A percentile compares a stretch with the other conserved stretches of the same genome.
Conservation (phyloP, 2,113 vertebrate species). For the Peucedramus taeniatus region DNA sequence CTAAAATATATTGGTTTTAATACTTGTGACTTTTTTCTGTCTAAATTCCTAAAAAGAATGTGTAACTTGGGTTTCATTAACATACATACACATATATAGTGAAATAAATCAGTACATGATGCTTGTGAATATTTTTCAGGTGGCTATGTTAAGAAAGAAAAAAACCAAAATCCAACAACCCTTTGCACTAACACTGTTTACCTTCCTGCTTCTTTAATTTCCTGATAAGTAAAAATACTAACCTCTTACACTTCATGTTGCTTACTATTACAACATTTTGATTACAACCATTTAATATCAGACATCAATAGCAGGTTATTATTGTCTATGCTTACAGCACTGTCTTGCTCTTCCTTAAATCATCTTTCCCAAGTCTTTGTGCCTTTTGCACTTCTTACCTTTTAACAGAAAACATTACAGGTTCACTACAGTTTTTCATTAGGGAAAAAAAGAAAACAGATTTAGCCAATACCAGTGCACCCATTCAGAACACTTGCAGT, state of each 20-base stretch:
- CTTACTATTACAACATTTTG: slow-evolving; percentile 51
- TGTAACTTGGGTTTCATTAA: slow-evolving; percentile 47
- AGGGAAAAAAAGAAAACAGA: neutral
- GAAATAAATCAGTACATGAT: slow-evolving; percentile 61
- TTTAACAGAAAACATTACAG: slow-evolving; percentile 13
- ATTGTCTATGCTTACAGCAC: slow-evolving; percentile 9
- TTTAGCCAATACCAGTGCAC: slow-evolving; percentile 46
- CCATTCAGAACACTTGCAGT: neutral
- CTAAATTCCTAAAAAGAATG: slow-evolving; percentile 68
- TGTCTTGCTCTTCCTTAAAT: neutral
- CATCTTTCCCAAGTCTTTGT: neutral
- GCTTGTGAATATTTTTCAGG: slow-evolving; percentile 53
- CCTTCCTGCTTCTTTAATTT: slow-evolving; percentile 37
- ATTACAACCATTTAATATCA: slow-evolving; percentile 62
- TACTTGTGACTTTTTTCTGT: slow-evolving; percentile 46
- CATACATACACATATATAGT: slow-evolving; percentile 36
- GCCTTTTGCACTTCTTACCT: slow-evolving; percentile 32
- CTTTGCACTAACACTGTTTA: slow-evolving; percentile 70
- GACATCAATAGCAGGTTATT: slow-evolving; percentile 36
- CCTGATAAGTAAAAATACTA: slow-evolving; percentile 64
- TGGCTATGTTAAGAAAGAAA: slow-evolving; percentile 61
- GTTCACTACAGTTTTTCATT: neutral
- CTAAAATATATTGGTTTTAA: slow-evolving; percentile 49
- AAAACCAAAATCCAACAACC: neutral
- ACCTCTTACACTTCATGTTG: slow-evolving; percentile 51